Evolutionary conservation across 1,140 invertebrate genomes (phyloP).

Genomic region (Laodelphax striatellus): DNA sequence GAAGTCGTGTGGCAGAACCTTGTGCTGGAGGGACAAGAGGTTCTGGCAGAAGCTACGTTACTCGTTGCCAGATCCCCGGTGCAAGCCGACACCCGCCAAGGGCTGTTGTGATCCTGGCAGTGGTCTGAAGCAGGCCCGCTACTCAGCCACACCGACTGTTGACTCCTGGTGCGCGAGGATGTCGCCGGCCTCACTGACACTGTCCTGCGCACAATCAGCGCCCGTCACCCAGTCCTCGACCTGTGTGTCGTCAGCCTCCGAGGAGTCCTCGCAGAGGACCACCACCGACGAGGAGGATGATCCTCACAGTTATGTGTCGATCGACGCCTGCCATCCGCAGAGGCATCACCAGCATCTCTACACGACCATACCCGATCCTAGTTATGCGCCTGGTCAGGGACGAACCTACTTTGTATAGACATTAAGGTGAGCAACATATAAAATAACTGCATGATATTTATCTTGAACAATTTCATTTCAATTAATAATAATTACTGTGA

Average conservation of each 20-base stretch:
- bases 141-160: conserved; percentile 42
- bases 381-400: conserved; percentile 26
- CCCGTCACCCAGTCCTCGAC: conserved; percentile 46
- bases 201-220: conserved; percentile 27
- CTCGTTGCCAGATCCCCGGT: conserved; percentile 62
- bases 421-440: background rate
- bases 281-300: conserved; percentile 45
- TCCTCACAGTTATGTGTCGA: conserved; percentile 33
- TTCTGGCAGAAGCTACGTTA: conserved; percentile 86
- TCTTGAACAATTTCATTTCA: too few species aligned
- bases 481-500: too few species aligned
- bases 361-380: conserved; percentile 41
- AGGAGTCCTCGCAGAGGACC: conserved; percentile 41
- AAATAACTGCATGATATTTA: too few species aligned
- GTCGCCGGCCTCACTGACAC: conserved; percentile 25
- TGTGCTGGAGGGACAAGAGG: conserved; percentile 72
- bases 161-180: conserved; percentile 36
- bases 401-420: conserved; percentile 26
- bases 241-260: conserved; percentile 36
- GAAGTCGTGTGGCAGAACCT: conserved; percentile 71
- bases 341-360: conserved; percentile 39
- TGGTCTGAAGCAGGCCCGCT: conserved; percentile 31
- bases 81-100: conserved; percentile 7
- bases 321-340: conserved; percentile 27
- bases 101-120: conserved; percentile 8